A percentile compares a stretch with the other conserved stretches of the same genome.
phyloP scores from a whole-genome alignment of 2,888 invertebrate genomes.

The Drosophila tripunctata region DNA sequence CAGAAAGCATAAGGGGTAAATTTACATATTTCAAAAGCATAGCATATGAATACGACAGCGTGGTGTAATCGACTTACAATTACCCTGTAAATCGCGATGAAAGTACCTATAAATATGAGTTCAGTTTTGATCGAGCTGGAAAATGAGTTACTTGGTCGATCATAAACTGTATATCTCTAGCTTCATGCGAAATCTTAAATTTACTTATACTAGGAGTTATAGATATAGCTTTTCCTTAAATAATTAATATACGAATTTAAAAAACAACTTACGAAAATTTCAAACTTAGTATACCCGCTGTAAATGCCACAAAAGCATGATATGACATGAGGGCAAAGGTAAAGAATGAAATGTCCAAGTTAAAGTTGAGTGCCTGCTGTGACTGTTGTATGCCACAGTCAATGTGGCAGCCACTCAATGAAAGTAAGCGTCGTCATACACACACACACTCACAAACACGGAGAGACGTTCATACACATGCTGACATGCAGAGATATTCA shows the following conservation, averaged over 20 bases:
- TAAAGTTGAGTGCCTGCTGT: constrained; percentile 37
- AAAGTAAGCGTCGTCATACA: constrained; percentile 16
- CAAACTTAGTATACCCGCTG: neutral
- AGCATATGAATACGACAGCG: neutral
- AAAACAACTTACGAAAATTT: no score
- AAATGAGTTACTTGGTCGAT: no score
- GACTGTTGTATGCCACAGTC: constrained; percentile 14
- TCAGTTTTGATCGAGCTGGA: no score
- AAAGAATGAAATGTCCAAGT: constrained; percentile 20
- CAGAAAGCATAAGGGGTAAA: neutral
- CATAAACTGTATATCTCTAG: no score
- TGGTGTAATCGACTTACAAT: neutral
- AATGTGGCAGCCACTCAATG: constrained; percentile 40
- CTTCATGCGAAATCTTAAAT: no score
- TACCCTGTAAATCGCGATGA: neutral
- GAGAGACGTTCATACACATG: constrained; percentile 1
- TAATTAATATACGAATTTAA: no score
- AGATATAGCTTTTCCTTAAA: no score
- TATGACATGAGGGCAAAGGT: constrained; percentile 5
- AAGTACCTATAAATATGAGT: neutral
- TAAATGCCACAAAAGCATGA: neutral
- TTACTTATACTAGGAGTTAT: no score
- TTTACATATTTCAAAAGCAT: constrained; percentile 3
- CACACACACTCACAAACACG: constrained; percentile 10
- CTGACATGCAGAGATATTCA: constrained; percentile 13